Evolutionary conservation across 2,888 invertebrate species (phyloP), one percentile per base, ranked within the genome.

Genomic region (Conchocele bisecta): DNA sequence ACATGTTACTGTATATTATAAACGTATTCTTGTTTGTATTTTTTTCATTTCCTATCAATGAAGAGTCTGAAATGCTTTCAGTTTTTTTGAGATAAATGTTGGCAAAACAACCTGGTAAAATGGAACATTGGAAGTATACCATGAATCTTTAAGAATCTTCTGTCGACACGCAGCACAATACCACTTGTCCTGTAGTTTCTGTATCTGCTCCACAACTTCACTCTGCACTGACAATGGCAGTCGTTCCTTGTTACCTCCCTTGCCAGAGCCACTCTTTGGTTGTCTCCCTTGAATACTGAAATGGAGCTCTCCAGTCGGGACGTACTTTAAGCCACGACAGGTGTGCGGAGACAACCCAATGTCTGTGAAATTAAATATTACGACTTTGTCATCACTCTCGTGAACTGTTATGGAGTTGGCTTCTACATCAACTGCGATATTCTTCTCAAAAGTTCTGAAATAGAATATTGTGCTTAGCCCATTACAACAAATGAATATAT

Each of bases 111-210:
- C n/a, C n/a, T n/a, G n/a, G n/a, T n/a, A n/a, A n/a, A n/a, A n/a
- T n/a, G n/a, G n/a, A n/a, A n/a, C n/a, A n/a, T n/a, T n/a, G n/a
- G n/a, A n/a, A n/a, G n/a, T 35, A 46, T 66, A 75, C 76, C 79
- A 57, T 44, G 72, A 39, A 44, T 75, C 69, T 28, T 42, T 48
- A 0, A 84, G 58, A 20, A 83, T 48, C 51, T 77, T 82, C 37
- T 79, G 76, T 6, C 82, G 83, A 75, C 86, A 86, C 15, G 66
- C 71, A 41, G 54, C 63, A 72, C 86, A 86, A 54, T 58, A 83
- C 72, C 85, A 85, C 41, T 77, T 76, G 51, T 80, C 64, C 50
- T 84, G 84, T 13, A 72, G 67, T 11, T 70, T 46, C 53, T 75
- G 42, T 28, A 85, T 81, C 28, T 69, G 68, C 5, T 76, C 75